Conservation (phyloP, 2,113 vertebrate species). For the Ivindomyrus marchei region DNA sequence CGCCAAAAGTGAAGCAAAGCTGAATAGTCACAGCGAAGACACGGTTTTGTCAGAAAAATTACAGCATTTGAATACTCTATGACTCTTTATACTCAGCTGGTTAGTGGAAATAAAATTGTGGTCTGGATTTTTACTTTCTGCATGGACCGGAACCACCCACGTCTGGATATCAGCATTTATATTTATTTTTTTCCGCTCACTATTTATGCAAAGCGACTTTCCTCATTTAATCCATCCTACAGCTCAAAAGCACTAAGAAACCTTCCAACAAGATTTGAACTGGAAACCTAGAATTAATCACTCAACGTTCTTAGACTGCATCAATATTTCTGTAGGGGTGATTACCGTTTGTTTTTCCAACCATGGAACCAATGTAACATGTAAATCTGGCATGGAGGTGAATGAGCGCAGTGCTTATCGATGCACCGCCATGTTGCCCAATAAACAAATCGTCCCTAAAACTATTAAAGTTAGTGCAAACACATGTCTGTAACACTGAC, state of each 20-base stretch:
- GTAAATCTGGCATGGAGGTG: neutral
- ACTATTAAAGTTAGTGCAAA: neutral
- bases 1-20: neutral
- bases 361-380: neutral
- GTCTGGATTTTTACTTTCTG: neutral
- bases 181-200: neutral
- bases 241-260: neutral
- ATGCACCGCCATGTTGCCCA: too few species aligned
- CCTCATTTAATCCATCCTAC: neutral
- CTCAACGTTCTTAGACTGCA: neutral
- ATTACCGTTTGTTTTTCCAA: neutral
- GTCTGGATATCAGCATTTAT: neutral
- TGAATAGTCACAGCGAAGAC: neutral
- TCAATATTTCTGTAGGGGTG: neutral
- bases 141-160: neutral
- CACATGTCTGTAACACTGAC: neutral
- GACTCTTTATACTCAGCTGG: neutral
- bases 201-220: neutral
- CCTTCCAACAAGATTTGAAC: neutral
- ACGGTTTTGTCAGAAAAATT: neutral
- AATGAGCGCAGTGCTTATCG: neutral
- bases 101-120: neutral
- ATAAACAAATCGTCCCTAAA: neutral
- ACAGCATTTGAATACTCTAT: neutral
- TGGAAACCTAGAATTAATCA: neutral